These are phyloP conservation scores for Ptyas mucosa DNA, from an alignment of 2,113 vertebrate species.

Conservation along the genomic window DNA sequence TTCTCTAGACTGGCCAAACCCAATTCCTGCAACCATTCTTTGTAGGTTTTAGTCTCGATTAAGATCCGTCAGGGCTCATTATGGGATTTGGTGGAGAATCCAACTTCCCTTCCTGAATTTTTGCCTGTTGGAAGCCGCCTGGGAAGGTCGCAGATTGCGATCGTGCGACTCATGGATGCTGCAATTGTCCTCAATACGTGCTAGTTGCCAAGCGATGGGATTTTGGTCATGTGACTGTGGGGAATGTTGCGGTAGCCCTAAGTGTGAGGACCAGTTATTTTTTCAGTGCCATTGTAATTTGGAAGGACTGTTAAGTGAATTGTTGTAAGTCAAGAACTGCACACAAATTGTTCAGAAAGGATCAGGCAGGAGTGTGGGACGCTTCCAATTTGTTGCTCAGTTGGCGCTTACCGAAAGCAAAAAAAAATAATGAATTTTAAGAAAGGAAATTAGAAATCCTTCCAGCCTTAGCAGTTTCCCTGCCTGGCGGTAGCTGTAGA, in stretches of 20 bases:
- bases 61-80: background rate
- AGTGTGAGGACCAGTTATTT: background rate
- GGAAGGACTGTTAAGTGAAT: too few relatives aligned
- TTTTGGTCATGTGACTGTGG: background rate
- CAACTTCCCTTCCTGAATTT: too few relatives aligned
- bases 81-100: background rate
- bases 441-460: background rate
- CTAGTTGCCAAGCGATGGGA: background rate
- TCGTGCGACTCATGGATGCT: background rate
- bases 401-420: background rate
- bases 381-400: rapidly evolving
- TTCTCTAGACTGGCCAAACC: background rate
- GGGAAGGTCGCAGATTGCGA: background rate
- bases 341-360: background rate
- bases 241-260: background rate
- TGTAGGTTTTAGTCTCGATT: background rate
- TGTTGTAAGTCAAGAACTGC: too few relatives aligned
- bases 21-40: background rate
- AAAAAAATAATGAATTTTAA: slow-evolving; percentile 10
- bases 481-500: background rate
- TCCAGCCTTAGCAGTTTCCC: slow-evolving; percentile 29
- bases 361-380: background rate
- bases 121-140: too few relatives aligned
- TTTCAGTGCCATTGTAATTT: background rate
- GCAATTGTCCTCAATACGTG: background rate